Base-by-base conservation (phyloP, 2,888 invertebrate genomes). In the Oligia latruncula region DNA sequence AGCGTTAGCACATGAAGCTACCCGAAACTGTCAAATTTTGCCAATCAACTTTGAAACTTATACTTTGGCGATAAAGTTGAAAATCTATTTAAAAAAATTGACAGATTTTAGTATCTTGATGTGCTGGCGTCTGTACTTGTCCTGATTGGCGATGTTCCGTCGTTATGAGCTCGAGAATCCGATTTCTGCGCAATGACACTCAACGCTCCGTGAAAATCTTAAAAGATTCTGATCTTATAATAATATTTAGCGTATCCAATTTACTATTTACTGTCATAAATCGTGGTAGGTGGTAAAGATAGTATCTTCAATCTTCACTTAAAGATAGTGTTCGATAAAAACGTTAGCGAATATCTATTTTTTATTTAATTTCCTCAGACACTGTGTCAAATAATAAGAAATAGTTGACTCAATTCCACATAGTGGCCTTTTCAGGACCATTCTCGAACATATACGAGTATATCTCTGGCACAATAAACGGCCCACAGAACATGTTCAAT, bases 81-180 rank as follows among this genome's bases (percentile, higher is more conserved):
- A 29, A 29, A 29, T 29, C 29, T 29, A 29, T 29, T 29, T 1
- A 29, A 29, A 0, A 29, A 29, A 29, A 1, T 29, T 29, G 29
- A 29, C 29, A 29, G 29, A 29, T 29, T 29, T 1, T 29, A 29
- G 1, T 1, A 29, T 1, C 29, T 29, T 29, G 29, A 29, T 29
- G 29, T 29, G 29, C 29, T 29, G 29, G 29, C 29, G 29, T 29
- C 29, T 29, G 29, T 29, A 75, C 82, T 84, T 79, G 40, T 74
- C 20, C 71, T 84, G 75, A 84, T 84, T 85, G 86, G 75, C 20
- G 67, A 78, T 79, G 23, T 71, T 60, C 70, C 66, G 15, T 68
- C 15, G n/a, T 66, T 77, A 78, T 75, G 66, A 82, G 40, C 62
- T 62, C 0, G 9, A 74, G 65, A 73, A 67, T 64, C 13, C 40